These are phyloP conservation scores for Clanis bilineata DNA, from an alignment of 2,888 invertebrate species.

Conservation along the genomic window DNA sequence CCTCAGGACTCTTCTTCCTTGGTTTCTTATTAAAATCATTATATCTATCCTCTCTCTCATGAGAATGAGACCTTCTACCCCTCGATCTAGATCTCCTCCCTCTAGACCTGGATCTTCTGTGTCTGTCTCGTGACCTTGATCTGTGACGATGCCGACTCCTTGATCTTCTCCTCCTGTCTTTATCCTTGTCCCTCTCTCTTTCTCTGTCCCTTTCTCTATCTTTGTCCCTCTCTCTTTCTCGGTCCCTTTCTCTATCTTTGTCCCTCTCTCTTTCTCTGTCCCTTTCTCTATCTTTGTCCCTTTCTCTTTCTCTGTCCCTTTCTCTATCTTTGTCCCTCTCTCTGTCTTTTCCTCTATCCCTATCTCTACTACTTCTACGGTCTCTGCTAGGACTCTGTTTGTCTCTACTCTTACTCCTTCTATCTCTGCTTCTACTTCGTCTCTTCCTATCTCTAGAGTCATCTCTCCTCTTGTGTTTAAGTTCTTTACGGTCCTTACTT, in stretches of 20 bases:
- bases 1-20: conserved; percentile 73
- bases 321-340: conserved; percentile 30
- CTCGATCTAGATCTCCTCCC: conserved; percentile 39
- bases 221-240: conserved; percentile 39
- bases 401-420: conserved; percentile 40
- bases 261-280: conserved; percentile 45
- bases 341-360: conserved; percentile 47
- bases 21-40: conserved; percentile 56
- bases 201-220: conserved; percentile 36
- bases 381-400: conserved; percentile 42
- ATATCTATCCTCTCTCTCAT: conserved; percentile 48
- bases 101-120: conserved; percentile 39
- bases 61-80: conserved; percentile 49
- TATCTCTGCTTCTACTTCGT: conserved; percentile 45
- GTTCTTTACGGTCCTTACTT: conserved; percentile 43
- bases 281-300: conserved; percentile 36
- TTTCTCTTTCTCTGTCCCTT: conserved; percentile 40
- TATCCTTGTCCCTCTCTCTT: conserved; percentile 41
- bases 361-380: conserved; percentile 43
- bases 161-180: conserved; percentile 44
- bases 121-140: conserved; percentile 49
- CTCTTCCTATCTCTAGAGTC: conserved; percentile 48
- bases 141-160: conserved; percentile 37
- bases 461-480: conserved; percentile 41
- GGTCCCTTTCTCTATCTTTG: conserved; percentile 41